Percentiles rank a stretch among this genome's conserved stretches.
Conservation (phyloP, 2,888 invertebrate genomes). For the Cataglyphis rosenhaueri region DNA sequence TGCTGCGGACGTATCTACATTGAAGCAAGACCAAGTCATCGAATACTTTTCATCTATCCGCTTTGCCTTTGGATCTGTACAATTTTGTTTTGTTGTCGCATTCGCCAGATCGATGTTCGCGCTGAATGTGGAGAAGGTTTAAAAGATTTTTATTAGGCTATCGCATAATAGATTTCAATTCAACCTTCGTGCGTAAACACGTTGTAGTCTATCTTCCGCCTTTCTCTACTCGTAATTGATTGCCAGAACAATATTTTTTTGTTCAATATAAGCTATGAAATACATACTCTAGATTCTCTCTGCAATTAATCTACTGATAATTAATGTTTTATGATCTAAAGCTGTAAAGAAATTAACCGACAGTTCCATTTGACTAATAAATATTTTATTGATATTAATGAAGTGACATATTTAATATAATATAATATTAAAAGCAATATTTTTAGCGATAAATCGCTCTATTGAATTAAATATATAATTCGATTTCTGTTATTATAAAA, state of each 20-base stretch:
- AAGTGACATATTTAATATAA: not conserved
- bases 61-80: slow-evolving; percentile 57
- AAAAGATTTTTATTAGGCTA: slow-evolving; percentile 61
- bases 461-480: not conserved
- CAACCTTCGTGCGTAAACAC: slow-evolving; percentile 59
- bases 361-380: not conserved
- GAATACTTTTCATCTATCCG: slow-evolving; percentile 60
- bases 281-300: not conserved
- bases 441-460: not conserved
- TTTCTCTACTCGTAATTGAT: slow-evolving; percentile 47
- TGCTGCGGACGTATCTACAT: slow-evolving; percentile 71
- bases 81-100: slow-evolving; percentile 52
- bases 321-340: slow-evolving; percentile 7
- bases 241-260: slow-evolving; percentile 25
- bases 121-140: slow-evolving; percentile 70
- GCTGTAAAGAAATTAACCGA: slow-evolving; percentile 6
- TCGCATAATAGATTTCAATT: slow-evolving; percentile 51
- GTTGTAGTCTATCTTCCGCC: slow-evolving; percentile 44
- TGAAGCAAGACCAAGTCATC: slow-evolving; percentile 76
- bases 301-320: slow-evolving; percentile 14
- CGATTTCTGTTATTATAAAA: slow-evolving; percentile 8
- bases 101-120: slow-evolving; percentile 56
- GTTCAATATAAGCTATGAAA: not conserved
- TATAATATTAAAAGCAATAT: slow-evolving; percentile 8
- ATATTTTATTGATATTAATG: not conserved